phyloP scores from a whole-genome alignment of 2,888 invertebrate genomes.

The Meteorus colon region DNA sequence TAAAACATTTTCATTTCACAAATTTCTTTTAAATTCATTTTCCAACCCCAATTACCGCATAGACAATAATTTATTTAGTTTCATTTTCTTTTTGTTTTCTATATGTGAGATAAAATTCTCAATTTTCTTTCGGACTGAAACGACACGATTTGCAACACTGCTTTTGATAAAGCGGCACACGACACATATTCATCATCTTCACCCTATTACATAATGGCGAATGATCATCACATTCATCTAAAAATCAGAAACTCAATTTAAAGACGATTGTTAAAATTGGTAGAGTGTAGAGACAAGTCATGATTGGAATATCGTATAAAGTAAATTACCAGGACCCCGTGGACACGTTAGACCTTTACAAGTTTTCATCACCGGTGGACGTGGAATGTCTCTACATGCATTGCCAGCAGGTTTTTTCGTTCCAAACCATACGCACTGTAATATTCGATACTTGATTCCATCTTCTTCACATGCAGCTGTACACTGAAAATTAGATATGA shows the following conservation, averaged over 20 bases:
- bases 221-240: constrained; percentile 85
- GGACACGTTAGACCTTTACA: constrained; percentile 84
- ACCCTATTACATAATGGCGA: constrained; percentile 92
- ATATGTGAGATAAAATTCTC: constrained; percentile 1
- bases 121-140: constrained; percentile 49
- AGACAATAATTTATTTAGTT: constrained; percentile 23
- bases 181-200: constrained; percentile 91
- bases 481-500: constrained; percentile 77
- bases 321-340: constrained; percentile 66
- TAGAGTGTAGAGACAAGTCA: too few relatives aligned
- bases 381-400: constrained; percentile 85
- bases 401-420: constrained; percentile 88
- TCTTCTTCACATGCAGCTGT: constrained; percentile 86
- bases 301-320: neutral
- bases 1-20: constrained; percentile 1
- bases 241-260: constrained; percentile 51
- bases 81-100: constrained; percentile 16
- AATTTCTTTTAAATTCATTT: neutral
- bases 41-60: constrained; percentile 7
- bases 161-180: constrained; percentile 85
- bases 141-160: constrained; percentile 91
- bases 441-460: constrained; percentile 90
- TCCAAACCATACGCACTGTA: constrained; percentile 95
- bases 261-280: too few relatives aligned
- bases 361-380: constrained; percentile 85